Evolutionary conservation across 2,888 invertebrate genomes (phyloP), one percentile per base, ranked within the genome.

Genomic region (Helicoverpa assulta): DNA sequence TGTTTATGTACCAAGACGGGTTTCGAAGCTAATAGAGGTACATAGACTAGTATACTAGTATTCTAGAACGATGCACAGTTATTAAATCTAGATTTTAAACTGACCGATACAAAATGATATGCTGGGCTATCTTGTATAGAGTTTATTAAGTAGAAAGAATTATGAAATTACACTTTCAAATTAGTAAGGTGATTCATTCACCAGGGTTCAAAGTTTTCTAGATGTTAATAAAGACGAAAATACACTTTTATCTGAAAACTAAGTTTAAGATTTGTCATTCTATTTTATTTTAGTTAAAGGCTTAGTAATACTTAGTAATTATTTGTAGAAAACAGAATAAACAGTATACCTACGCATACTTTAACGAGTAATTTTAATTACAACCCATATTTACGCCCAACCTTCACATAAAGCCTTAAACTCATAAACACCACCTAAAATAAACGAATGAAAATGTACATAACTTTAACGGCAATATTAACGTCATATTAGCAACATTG

Each of bases 401-500:
- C 18, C 33, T 18, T 47, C 4, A 19, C 43, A 12, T 51, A 55
- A 26, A 26, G 19, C 26, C 29, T 55, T 40, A 54, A 18, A 14
- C 26, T 21, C 5, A 19, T 61, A 55, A 59, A 52, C 18, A 7
- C 18, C 0, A 1, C 21, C 14, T 29, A 1, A 43, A 61, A 77
- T 26, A 40, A 55, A 53, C 19, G 16, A 5, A 16, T 5, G 33
- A n/a, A 51, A 16, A 40, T 18, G 16, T n/a, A 5, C 4, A 21
- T 61, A 68, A 62, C 21, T 58, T 51, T 33, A 3, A 14, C 19
- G 10, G n/a, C 29, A 53, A 63, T 19, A 58, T 78, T 21, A 58
- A 51, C n/a, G 60, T 77, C 78, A 71, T 55, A 51, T 71, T 64
- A 58, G 47, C 50, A 7, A 10, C 29, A 18, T 61, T 50, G 16